Conservation (phyloP, 2,113 vertebrate species). For the Mola mola region DNA sequence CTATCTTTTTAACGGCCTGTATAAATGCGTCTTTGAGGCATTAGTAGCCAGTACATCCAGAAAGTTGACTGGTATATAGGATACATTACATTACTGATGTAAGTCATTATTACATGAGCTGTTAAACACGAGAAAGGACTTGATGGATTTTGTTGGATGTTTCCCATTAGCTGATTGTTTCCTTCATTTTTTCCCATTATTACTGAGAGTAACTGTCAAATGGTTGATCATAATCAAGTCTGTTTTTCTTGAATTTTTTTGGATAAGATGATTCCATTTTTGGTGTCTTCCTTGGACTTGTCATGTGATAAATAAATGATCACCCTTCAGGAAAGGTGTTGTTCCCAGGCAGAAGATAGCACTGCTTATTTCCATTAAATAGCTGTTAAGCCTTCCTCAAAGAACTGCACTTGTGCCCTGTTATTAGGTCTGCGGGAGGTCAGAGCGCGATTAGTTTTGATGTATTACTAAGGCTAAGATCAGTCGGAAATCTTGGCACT, state of each 20-base stretch:
- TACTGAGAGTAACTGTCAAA: neutral
- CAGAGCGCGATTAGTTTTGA: constrained; percentile 47
- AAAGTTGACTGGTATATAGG: too few relatives aligned
- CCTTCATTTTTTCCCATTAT: too few relatives aligned
- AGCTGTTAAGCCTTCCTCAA: constrained; percentile 41
- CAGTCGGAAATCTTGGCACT: constrained; percentile 32
- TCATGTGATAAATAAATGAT: constrained; percentile 1
- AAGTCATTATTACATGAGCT: too few relatives aligned
- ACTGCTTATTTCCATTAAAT: constrained; percentile 33
- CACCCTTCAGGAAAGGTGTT: neutral
- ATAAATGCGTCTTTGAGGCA: neutral
- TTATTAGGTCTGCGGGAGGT: constrained; percentile 52
- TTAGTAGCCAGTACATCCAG: neutral
- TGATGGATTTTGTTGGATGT: neutral
- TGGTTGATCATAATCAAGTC: neutral
- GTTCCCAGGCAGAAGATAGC: constrained; percentile 19
- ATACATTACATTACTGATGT: too few relatives aligned
- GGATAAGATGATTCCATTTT: neutral
- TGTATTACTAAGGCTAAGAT: constrained; percentile 50
- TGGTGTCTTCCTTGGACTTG: neutral
- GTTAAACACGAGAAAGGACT: too few relatives aligned
- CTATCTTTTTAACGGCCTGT: neutral
- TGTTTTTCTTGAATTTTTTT: neutral
- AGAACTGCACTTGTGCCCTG: constrained; percentile 38
- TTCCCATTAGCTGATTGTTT: neutral